These are phyloP conservation scores for Halcyon smyrnensis DNA, from an alignment of 2,797 vertebrate genomes.

Conservation along the genomic window DNA sequence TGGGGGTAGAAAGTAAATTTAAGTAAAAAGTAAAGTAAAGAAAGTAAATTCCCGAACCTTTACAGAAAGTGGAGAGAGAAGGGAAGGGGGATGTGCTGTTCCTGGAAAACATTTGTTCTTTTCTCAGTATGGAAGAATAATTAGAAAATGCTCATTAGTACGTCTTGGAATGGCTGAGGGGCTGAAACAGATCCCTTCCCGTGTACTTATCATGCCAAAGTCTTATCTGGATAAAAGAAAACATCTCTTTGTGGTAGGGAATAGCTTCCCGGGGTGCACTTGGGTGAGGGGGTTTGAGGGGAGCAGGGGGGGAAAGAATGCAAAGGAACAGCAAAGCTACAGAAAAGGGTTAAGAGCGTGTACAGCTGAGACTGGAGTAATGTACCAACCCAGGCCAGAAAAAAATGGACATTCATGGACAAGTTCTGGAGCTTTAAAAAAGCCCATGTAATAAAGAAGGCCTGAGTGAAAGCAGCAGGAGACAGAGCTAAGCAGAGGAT, in stretches of 20 bases:
- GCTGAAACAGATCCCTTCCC: background rate
- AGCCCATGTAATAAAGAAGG: accelerated
- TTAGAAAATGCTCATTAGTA: background rate
- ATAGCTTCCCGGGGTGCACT: accelerated
- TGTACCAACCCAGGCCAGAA: too few relatives aligned
- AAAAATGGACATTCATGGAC: accelerated
- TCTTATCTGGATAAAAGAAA: background rate
- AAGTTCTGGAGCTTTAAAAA: background rate
- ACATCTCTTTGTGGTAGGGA: background rate
- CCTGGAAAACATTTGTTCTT: background rate
- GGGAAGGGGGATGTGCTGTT: background rate
- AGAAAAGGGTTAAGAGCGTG: accelerated
- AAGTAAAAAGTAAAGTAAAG: too few relatives aligned
- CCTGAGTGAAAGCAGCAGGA: background rate
- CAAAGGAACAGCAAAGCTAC: background rate
- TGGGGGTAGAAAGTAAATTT: background rate
- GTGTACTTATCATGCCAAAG: background rate
- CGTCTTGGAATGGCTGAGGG: background rate
- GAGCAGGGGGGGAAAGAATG: background rate
- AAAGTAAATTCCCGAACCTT: background rate
- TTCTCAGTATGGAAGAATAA: background rate
- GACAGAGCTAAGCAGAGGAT: accelerated
- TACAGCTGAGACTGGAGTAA: background rate
- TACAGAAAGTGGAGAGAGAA: background rate
- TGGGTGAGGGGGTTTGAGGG: background rate